Conservation (phyloP, 2,797 vertebrate species). For the Gallinago stenura region DNA sequence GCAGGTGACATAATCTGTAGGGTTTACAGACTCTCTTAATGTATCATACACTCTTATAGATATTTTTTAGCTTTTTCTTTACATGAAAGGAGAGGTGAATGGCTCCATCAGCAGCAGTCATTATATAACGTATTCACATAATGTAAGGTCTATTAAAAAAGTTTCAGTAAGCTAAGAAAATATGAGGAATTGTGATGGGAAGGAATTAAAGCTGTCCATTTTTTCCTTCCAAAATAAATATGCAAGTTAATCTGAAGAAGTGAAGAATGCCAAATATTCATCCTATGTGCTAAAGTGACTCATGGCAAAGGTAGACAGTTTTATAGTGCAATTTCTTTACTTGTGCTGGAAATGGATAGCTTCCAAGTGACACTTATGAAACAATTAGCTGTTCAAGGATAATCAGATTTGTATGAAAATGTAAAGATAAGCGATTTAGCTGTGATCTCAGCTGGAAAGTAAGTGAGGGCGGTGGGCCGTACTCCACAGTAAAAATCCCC, state of each 20-base stretch:
- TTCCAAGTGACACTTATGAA: slow-evolving; percentile 62
- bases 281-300: slow-evolving; percentile 51
- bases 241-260: slow-evolving; percentile 6
- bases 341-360: slow-evolving; percentile 48
- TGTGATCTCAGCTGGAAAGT: slow-evolving; percentile 55
- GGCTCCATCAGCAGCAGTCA: slow-evolving; percentile 4
- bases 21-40: neutral
- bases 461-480: neutral
- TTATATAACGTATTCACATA: neutral
- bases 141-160: slow-evolving; percentile 14
- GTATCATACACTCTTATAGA: neutral
- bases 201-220: slow-evolving; percentile 12
- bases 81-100: neutral
- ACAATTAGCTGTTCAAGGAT: slow-evolving; percentile 58
- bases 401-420: slow-evolving; percentile 68
- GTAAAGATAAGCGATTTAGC: slow-evolving; percentile 57
- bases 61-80: slow-evolving; percentile 12
- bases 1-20: neutral
- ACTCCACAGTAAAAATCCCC: neutral
- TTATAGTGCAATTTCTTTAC: slow-evolving; percentile 62
- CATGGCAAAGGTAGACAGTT: slow-evolving; percentile 44
- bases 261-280: slow-evolving; percentile 51
- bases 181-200: slow-evolving; percentile 43
- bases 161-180: slow-evolving; percentile 38
- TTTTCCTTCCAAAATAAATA: slow-evolving; percentile 61